phyloP scores from a whole-genome alignment of 2,888 invertebrate genomes.

The Drosophila kambysellisi region DNA sequence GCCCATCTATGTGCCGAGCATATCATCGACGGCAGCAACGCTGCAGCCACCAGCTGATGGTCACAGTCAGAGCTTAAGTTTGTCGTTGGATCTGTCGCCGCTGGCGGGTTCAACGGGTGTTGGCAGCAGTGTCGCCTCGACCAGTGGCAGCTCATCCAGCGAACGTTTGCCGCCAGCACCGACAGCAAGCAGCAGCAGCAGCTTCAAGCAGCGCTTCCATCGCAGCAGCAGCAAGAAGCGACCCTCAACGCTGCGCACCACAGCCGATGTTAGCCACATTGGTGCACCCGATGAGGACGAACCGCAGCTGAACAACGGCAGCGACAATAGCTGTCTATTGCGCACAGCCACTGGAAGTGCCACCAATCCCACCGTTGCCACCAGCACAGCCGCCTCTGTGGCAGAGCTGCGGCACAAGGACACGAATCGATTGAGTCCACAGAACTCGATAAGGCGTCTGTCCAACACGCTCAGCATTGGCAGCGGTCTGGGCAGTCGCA shows the following conservation, averaged over 20 bases:
- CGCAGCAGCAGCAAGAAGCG: constrained; percentile 89
- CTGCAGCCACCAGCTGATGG: constrained; percentile 61
- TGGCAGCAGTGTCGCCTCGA: constrained; percentile 50
- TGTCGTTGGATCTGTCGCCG: constrained; percentile 50
- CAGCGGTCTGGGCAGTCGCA: constrained; percentile 77
- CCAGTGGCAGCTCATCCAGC: constrained; percentile 68
- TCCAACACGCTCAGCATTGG: constrained; percentile 80
- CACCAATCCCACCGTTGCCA: background rate
- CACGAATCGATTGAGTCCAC: constrained; percentile 88
- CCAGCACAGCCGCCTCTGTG: constrained; percentile 2
- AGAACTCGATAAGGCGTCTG: constrained; percentile 87
- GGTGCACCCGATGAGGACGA: constrained; percentile 87
- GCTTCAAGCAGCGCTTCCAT: constrained; percentile 89
- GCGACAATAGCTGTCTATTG: constrained; percentile 88
- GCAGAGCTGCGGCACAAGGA: constrained; percentile 89
- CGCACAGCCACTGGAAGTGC: constrained; percentile 77
- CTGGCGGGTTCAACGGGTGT: constrained; percentile 13
- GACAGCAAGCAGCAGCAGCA: constrained; percentile 77
- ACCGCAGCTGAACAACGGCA: constrained; percentile 89
- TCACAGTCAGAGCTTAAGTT: constrained; percentile 47
- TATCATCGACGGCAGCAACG: constrained; percentile 73
- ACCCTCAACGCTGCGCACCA: constrained; percentile 39
- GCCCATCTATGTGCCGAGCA: constrained; percentile 80
- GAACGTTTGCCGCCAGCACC: constrained; percentile 56
- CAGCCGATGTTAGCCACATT: constrained; percentile 31